phyloP scores from a whole-genome alignment of 2,888 invertebrate genomes.

The Ptilodon capucinus region DNA sequence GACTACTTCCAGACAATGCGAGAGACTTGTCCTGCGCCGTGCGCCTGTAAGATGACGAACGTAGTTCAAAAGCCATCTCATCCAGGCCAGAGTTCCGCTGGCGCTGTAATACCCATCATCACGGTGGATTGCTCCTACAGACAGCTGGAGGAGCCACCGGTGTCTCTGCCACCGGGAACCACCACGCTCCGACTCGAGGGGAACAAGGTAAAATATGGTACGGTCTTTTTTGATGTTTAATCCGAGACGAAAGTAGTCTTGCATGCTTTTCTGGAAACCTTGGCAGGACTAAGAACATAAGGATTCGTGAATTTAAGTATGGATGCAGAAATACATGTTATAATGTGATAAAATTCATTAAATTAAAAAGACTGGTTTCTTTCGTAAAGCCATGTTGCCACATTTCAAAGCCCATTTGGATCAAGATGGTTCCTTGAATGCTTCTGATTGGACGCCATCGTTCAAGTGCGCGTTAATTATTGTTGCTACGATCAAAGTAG shows the following conservation, averaged over 20 bases:
- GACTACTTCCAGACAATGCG: conserved; percentile 79
- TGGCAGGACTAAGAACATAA: too few species aligned
- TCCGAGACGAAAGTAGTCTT: neutral
- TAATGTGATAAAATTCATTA: too few species aligned
- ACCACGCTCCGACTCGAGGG: conserved; percentile 85
- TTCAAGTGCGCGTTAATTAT: too few species aligned
- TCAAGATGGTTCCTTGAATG: too few species aligned
- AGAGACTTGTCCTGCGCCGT: conserved; percentile 83
- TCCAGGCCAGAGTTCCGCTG: conserved; percentile 27
- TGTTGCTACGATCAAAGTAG: too few species aligned
- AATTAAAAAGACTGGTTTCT: too few species aligned
- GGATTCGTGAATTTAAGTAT: too few species aligned
- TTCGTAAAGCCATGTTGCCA: too few species aligned
- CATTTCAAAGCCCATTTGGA: too few species aligned
- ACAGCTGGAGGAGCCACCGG: conserved; percentile 82
- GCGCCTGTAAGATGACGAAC: conserved; percentile 85
- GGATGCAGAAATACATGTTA: too few species aligned
- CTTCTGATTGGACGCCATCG: too few species aligned
- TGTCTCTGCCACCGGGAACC: conserved; percentile 84
- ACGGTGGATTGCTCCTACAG: conserved; percentile 86
- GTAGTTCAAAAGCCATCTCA: conserved; percentile 74
- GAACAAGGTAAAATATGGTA: conserved; percentile 82
- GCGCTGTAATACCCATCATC: conserved; percentile 83
- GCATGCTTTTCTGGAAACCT: too few species aligned
- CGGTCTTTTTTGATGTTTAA: conserved; percentile 35